Evolutionary conservation across 2,797 vertebrate species (phyloP), one percentile per base, ranked within the genome.

Genomic region (Notoglanidium macrostoma): DNA sequence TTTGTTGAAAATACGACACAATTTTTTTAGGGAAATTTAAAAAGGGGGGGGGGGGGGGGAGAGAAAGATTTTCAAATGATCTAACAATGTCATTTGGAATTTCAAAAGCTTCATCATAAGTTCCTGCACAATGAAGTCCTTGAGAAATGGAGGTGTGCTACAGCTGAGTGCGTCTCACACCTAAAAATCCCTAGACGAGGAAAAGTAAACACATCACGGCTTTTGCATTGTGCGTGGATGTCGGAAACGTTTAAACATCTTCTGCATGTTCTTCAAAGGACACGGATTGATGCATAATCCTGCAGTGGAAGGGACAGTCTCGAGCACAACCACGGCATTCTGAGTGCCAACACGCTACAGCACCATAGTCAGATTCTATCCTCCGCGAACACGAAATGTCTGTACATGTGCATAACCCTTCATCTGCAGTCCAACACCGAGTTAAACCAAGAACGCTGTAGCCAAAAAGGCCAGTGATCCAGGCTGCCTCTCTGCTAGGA

Each of bases 1-100:
- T 51, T 35, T 49, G 51, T 21, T 21, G 14, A 63, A 54, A 83
- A 83, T 14, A 70, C 29, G 51, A 51, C 26, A 81, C 21, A 12
- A 12, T 68, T 68, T 54, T 68, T 40, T 70, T 70, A 65, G 63
- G 46, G 11, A 54, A 35, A 35, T 12, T n/a, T 59, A 77, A 73
- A 90, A 83, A 17, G 85, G 46, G 87, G 21, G 85, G 51, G 88
- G 21, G 85, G 46, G 87, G 21, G 85, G 51, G 88, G 82, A 72
- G 40, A 57, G 14, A 54, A 4, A 55, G 0, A 10, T 77, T 19
- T 91, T 88, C 83, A 63, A 86, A 91, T 73, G 51, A 86, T 85
- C 44, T n/a, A 61, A 74, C 70, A 80, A 8, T 89, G 89, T 89
- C 19, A 80, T 65, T 67, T 54, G 61, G 67, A 79, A 88, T 85